Evolutionary conservation across 2,888 invertebrate species (phyloP).

Genomic region (Julus scandinavius): DNA sequence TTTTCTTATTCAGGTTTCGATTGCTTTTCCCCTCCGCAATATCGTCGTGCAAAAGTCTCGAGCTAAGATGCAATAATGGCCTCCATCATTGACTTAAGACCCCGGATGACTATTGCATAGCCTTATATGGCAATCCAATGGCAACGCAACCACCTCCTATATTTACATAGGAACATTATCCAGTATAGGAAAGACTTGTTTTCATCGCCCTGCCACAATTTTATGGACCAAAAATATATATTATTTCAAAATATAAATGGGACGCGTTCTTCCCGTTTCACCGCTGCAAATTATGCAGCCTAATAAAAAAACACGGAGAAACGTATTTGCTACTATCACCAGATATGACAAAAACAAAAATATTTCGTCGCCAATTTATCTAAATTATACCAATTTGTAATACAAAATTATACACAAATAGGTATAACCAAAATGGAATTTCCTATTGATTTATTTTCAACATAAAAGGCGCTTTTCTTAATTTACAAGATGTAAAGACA

Average conservation of each 20-base stretch:
- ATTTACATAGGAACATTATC: conserved; percentile 21
- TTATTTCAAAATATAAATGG: conserved; percentile 42
- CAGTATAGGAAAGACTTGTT: not conserved
- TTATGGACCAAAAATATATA: conserved; percentile 32
- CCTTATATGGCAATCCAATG: conserved; percentile 43
- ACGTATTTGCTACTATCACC: not conserved
- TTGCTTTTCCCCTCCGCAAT: conserved; percentile 45
- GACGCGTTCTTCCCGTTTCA: not conserved
- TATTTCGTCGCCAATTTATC: not conserved
- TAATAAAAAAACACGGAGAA: not conserved
- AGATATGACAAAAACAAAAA: not conserved
- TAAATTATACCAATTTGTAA: not conserved
- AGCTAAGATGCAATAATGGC: conserved; percentile 46
- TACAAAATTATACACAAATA: not conserved
- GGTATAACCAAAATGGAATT: no score
- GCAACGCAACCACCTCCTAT: not conserved
- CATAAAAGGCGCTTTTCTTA: no score
- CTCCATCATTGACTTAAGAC: conserved; percentile 46
- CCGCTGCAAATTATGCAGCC: not conserved
- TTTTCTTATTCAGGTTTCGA: conserved; percentile 39
- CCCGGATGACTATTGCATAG: conserved; percentile 44
- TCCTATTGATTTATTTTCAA: no score
- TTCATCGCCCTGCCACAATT: conserved; percentile 19
- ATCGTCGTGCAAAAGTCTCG: conserved; percentile 37
- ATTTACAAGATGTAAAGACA: no score